phyloP scores from a whole-genome alignment of 1,140 invertebrate genomes.

The Carcinoscorpius rotundicauda region DNA sequence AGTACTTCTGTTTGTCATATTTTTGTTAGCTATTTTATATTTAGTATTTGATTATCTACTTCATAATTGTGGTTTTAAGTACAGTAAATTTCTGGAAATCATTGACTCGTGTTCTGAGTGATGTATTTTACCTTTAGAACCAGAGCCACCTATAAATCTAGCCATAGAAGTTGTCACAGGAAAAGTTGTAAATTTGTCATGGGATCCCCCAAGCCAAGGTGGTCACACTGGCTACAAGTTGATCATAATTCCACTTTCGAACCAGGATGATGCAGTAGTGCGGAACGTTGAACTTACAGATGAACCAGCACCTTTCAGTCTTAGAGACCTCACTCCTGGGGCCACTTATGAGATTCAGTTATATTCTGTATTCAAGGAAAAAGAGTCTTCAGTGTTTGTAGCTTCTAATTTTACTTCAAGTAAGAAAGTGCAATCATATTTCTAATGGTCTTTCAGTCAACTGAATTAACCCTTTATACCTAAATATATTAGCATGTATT shows the following conservation, averaged over 20 bases:
- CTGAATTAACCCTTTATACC: not conserved
- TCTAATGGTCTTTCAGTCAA: no score
- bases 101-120: no score
- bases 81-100: no score
- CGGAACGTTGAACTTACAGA: constrained; percentile 46
- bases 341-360: constrained; percentile 82
- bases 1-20: no score
- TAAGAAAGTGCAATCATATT: constrained; percentile 1
- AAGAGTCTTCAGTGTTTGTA: constrained; percentile 70
- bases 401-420: constrained; percentile 82
- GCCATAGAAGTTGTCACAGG: constrained; percentile 63
- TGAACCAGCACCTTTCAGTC: constrained; percentile 48
- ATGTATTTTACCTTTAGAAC: constrained; percentile 42
- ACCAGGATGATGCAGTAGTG: constrained; percentile 39
- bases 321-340: constrained; percentile 70
- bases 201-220: constrained; percentile 66
- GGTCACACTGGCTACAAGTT: constrained; percentile 69
- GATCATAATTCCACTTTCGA: constrained; percentile 51
- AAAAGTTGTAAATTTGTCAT: constrained; percentile 69
- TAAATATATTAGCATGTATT: not conserved
- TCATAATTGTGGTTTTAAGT: no score
- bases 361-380: constrained; percentile 74
- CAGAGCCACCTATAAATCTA: constrained; percentile 75
- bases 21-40: no score
- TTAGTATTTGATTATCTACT: no score